Evolutionary conservation across 2,888 invertebrate species (phyloP).

Genomic region (Eudemis profundana): DNA sequence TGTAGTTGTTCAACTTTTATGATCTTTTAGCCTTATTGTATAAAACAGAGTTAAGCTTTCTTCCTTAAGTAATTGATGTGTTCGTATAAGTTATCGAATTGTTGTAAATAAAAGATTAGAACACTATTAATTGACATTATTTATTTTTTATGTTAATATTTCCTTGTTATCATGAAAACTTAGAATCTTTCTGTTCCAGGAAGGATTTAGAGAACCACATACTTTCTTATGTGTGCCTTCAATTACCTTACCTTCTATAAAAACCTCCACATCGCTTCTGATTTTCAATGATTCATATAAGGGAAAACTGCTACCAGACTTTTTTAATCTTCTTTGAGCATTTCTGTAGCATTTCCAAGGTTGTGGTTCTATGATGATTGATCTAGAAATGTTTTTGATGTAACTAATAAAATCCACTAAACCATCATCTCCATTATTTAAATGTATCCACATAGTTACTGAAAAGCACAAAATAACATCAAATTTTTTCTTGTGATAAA

Average conservation of each 20-base stretch:
- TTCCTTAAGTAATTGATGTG: background rate
- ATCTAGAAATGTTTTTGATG: slow-evolving; percentile 80
- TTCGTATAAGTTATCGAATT: background rate
- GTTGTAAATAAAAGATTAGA: slow-evolving; percentile 1
- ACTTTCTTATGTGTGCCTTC: slow-evolving; percentile 80
- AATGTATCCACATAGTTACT: slow-evolving; percentile 95
- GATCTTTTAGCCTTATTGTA: no score
- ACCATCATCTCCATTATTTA: slow-evolving; percentile 92
- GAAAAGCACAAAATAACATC: slow-evolving; percentile 92
- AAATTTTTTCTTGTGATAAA: slow-evolving; percentile 79
- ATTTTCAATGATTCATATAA: slow-evolving; percentile 86
- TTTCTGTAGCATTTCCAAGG: slow-evolving; percentile 93
- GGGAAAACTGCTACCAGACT: slow-evolving; percentile 86
- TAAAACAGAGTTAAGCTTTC: background rate
- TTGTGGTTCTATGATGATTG: slow-evolving; percentile 92
- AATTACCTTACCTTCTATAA: slow-evolving; percentile 85
- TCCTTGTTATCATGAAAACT: slow-evolving; percentile 78
- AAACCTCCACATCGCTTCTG: slow-evolving; percentile 85
- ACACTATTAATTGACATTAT: background rate
- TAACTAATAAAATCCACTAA: slow-evolving; percentile 86
- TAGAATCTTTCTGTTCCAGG: slow-evolving; percentile 89
- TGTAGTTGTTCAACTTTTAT: no score
- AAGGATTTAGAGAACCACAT: slow-evolving; percentile 85
- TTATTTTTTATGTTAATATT: slow-evolving; percentile 1
- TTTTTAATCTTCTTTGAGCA: slow-evolving; percentile 89